Conservation (phyloP, 2,888 invertebrate species). For the Ormyrus thymus region DNA sequence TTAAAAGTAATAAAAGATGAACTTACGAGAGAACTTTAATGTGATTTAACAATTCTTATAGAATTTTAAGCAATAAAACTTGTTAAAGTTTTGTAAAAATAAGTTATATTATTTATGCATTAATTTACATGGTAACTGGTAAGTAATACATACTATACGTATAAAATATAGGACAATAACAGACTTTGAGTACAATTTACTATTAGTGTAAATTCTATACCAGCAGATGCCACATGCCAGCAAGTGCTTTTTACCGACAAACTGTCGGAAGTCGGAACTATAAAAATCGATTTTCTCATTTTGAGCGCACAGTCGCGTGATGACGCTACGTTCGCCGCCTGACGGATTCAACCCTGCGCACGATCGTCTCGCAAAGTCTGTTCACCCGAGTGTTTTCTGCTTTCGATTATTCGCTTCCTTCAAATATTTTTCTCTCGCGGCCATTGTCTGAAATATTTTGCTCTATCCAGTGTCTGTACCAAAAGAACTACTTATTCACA, state of each 20-base stretch:
- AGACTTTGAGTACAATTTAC: neutral
- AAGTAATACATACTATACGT: no score
- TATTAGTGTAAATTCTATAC: neutral
- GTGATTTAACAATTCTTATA: no score
- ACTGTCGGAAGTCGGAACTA: no score
- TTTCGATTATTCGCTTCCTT: neutral
- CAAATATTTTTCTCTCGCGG: neutral
- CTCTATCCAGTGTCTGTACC: neutral
- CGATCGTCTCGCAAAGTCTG: neutral
- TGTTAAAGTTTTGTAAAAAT: no score
- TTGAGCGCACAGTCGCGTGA: slow-evolving; percentile 13
- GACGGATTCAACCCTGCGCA: slow-evolving; percentile 4
- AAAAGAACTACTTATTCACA: no score
- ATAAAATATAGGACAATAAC: neutral
- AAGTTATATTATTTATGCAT: no score
- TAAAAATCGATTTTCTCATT: neutral
- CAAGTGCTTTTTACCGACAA: neutral
- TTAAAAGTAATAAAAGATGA: no score
- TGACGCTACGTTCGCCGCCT: slow-evolving; percentile 14
- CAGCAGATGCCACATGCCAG: slow-evolving; percentile 30
- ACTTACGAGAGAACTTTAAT: no score
- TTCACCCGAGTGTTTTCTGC: slow-evolving; percentile 28
- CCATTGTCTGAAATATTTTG: neutral
- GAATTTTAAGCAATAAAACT: no score
- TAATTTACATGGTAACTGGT: no score